Evolutionary conservation across 2,888 invertebrate genomes (phyloP), one percentile per base, ranked within the genome.

Genomic region (Luperina nickerlii): DNA sequence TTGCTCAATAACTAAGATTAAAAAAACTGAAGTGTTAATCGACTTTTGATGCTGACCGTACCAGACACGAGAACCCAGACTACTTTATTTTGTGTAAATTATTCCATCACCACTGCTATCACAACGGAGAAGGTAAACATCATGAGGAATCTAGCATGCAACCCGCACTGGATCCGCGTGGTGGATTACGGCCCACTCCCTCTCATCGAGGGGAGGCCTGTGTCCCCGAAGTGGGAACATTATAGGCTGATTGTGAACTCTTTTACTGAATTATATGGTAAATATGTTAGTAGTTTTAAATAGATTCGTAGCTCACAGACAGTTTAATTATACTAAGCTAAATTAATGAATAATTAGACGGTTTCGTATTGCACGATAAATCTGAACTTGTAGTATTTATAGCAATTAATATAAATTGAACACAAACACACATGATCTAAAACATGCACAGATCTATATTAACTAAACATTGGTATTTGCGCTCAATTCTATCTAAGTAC

Each of bases 341-440:
- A 18, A 20, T 51, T 15, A 32, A 15, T n/a, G 32, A 32, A 82
- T 20, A 42, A 45, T 48, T 48, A 13, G 27, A 13, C n/a, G n/a
- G 8, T 1, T 62, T 42, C 20, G 27, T n/a, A 82, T 15, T 45
- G 62, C 18, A 51, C 18, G 20, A 18, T 78, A 48, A 42, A 82
- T 82, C 13, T 11, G 45, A 32, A 65, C 32, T 38, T 42, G 9
- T 6, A 54, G 51, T 57, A 45, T 57, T 62, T 18, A 62, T 51
- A 51, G 7, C 24, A 32, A 27, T 78, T 45, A 13, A 38, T 32
- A 18, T 54, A 24, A 77, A 79, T 65, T 79, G 20, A 27, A 48
- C 48, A 9, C 7, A 65, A 79, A 79, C 54, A n/a, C 20, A 63
- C 27, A 42, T n/a, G 24, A 78, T 63, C 48, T 63, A 18, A 51